A percentile compares a stretch with the other conserved stretches of the same genome.
phyloP scores from a whole-genome alignment of 2,113 vertebrate genomes.

The Cervus canadensis region DNA sequence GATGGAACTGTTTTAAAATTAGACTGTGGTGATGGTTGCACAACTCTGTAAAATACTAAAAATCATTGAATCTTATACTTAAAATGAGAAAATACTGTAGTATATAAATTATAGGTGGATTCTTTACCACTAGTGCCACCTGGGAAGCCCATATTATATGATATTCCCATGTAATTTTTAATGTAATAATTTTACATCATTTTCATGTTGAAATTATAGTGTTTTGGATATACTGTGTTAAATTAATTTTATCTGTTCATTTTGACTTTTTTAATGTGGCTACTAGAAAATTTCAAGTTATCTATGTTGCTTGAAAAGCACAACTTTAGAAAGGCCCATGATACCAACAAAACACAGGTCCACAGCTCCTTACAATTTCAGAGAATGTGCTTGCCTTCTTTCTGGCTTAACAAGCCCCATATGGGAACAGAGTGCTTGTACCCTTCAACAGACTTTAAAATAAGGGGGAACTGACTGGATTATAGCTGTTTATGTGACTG shows the following conservation, averaged over 20 bases:
- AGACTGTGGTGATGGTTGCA: not conserved
- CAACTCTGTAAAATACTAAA: not conserved
- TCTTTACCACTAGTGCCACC: not conserved
- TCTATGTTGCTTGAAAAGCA: not conserved
- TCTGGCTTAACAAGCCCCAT: not conserved
- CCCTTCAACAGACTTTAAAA: not conserved
- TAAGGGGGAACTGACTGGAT: not conserved
- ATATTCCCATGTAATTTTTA: conserved; percentile 16
- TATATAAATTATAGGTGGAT: not conserved
- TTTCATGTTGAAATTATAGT: not conserved
- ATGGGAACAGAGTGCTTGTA: not conserved
- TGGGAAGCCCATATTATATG: not conserved
- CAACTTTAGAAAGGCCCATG: not conserved
- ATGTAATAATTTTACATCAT: not conserved
- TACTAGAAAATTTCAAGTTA: not conserved
- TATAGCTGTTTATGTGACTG: not conserved
- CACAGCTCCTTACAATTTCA: not conserved
- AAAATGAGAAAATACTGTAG: not conserved
- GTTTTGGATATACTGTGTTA: not conserved
- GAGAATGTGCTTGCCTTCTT: not conserved
- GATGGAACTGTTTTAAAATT: not conserved
- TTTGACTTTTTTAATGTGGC: not conserved
- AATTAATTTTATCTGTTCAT: not conserved
- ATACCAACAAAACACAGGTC: not conserved
- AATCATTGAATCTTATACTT: not conserved